Evolutionary conservation across 2,888 invertebrate species (phyloP), one percentile per base, ranked within the genome.

Genomic region (Acanthosoma haemorrhoidale): DNA sequence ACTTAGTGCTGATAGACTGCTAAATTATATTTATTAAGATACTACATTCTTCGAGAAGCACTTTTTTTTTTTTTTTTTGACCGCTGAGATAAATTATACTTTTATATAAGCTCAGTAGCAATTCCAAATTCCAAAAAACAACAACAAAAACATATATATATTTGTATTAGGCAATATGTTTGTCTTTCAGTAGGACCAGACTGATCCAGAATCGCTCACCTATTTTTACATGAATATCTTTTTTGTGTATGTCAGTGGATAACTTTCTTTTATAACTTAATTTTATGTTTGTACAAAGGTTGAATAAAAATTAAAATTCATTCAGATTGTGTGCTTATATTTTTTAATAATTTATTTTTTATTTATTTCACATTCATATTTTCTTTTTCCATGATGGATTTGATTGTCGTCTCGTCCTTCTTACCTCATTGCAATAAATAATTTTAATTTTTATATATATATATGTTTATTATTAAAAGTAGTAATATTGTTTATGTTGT

Each of bases 131-230:
- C 66, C 66, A 21, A 16, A 39, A 38, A 38, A 11, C n/a, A n/a
- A n/a, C n/a, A n/a, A n/a, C 58, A 58, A 31, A 41, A 21, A 38
- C 16, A 43, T 41, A 16, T 41, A 66, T 67, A 39, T 67, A 57
- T 32, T 34, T 67, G 38, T 67, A 57, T 32, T 34, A 36, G 67
- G 51, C 51, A 67, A 34, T 67, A 57, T 67, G 3, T 67, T 67
- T 67, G 67, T 67, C 67, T 67, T 67, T 67, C 67, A 67, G 66
- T 66, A 66, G 66, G 66, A 31, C 43, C 66, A 66, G 66, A 66
- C 67, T 67, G 67, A 67, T 51, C 34, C 13, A 66, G 66, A 66
- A 41, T 66, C 66, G 66, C 66, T 66, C 66, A 66, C 66, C 36
- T 66, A 66, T 66, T 66, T 66, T 66, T 66, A 66, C 66, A 66